Percentiles rank a stretch among this genome's conserved stretches.
Conservation (phyloP, 2,797 vertebrate species). For the Triplophysa yarkandensis region DNA sequence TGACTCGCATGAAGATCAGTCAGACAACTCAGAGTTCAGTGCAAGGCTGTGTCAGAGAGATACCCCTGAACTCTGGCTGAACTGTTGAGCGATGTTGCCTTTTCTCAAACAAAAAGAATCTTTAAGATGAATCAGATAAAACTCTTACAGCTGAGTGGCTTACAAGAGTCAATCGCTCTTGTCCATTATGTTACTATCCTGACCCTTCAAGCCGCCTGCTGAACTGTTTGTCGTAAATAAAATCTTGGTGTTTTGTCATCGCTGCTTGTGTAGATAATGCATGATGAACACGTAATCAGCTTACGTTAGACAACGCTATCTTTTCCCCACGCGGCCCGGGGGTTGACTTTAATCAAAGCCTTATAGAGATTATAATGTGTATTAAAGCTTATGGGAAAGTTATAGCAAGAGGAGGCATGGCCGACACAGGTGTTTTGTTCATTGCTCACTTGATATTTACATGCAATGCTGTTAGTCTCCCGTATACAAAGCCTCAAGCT, state of each 20-base stretch:
- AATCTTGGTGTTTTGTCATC: slow-evolving; percentile 18
- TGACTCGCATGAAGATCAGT: slow-evolving; percentile 22
- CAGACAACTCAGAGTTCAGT: slow-evolving; percentile 22
- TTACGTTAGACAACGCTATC: slow-evolving; percentile 28
- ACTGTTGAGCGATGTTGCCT: slow-evolving; percentile 35
- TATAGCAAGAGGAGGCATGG: background rate
- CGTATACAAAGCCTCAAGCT: background rate
- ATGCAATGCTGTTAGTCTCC: slow-evolving; percentile 7
- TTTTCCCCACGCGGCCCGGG: background rate
- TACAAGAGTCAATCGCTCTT: slow-evolving; percentile 2
- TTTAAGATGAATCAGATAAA: slow-evolving; percentile 33
- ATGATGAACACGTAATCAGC: slow-evolving; percentile 29
- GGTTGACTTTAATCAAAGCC: slow-evolving; percentile 28
- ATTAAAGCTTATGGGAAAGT: slow-evolving; percentile 19
- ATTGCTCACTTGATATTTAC: slow-evolving; percentile 30
- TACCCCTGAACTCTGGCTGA: slow-evolving; percentile 40
- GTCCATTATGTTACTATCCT: slow-evolving; percentile 10
- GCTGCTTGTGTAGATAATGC: slow-evolving; percentile 16
- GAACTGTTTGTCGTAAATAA: background rate
- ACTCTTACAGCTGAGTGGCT: slow-evolving; percentile 16
- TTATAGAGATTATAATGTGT: slow-evolving; percentile 19
- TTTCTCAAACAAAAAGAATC: slow-evolving; percentile 35
- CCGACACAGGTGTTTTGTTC: slow-evolving; percentile 31
- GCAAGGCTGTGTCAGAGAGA: background rate
- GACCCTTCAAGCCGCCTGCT: slow-evolving; percentile 8